Conservation (phyloP, 2,113 vertebrate species). For the Crotalus tigris region DNA sequence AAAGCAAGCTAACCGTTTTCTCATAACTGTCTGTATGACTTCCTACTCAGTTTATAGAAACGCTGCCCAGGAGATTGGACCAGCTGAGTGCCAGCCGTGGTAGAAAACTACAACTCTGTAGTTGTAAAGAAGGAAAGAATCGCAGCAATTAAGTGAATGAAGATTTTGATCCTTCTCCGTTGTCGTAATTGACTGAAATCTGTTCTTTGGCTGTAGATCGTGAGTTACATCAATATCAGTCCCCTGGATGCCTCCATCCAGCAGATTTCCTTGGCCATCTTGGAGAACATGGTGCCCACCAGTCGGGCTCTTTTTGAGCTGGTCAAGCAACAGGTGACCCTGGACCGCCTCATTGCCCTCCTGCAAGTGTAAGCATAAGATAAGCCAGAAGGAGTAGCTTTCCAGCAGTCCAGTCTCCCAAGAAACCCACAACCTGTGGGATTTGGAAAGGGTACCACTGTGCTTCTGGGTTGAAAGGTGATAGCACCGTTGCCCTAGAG, state of each 20-base stretch:
- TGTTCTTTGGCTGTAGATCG: constrained; percentile 70
- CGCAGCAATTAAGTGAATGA: neutral
- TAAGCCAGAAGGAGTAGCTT: accelerated
- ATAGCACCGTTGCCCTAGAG: neutral
- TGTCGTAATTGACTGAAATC: accelerated
- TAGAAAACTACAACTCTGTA: neutral
- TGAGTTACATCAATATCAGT: constrained; percentile 84
- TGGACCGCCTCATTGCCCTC: constrained; percentile 86
- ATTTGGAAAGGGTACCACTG: neutral
- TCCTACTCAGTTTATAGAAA: neutral
- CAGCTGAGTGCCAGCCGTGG: neutral
- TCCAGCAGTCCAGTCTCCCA: neutral
- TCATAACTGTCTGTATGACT: neutral
- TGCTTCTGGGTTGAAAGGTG: neutral
- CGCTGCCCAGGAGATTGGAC: neutral
- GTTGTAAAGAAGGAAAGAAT: neutral
- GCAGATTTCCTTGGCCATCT: constrained; percentile 86
- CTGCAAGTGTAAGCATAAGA: constrained; percentile 85
- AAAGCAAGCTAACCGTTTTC: neutral
- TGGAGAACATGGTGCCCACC: constrained; percentile 94
- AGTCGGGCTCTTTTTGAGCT: constrained; percentile 79
- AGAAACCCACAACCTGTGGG: neutral
- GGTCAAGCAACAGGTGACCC: constrained; percentile 85
- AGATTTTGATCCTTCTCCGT: neutral
- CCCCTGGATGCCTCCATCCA: constrained; percentile 82